Evolutionary conservation across 2,888 invertebrate genomes (phyloP), one percentile per base, ranked within the genome.

Genomic region (Yponomeuta cagnagella): DNA sequence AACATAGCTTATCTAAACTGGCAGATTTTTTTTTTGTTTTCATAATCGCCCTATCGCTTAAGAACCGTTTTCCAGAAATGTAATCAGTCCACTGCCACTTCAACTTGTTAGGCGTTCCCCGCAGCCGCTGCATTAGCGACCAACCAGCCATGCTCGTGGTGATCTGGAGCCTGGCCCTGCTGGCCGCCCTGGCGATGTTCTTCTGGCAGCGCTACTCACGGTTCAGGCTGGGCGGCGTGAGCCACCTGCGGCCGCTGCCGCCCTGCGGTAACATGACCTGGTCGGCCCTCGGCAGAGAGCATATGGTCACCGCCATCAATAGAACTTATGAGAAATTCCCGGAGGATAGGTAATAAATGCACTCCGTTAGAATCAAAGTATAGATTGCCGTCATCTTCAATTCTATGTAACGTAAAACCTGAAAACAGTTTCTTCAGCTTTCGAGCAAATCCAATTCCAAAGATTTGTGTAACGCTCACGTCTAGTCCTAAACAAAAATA

Each of bases 211-310:
- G 74, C 1, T 83, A 82, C 75, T 80, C 84, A 10, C 77, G 75
- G 70, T 85, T 85, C 73, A 74, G 74, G 10, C 74, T 72, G 1
- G 30, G 73, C 72, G 87, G 85, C 0, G 79, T 89, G 30, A 86
- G 85, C 72, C 73, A 78, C 63, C 66, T 78, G 0, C 74, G 72
- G 10, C 77, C 82, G 0, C 2, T 84, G 0, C 86, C 87, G 0
- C 2, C 83, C 0, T 1, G 87, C 2, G 88, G 88, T 0, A 83
- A 85, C 73, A 82, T 87, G 81, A 23, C 71, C 0, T 72, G 73
- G 0, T 48, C 81, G 0, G 1, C 84, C 0, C 48, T 82, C 0
- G 75, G 78, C 2, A 30, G 30, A 12, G 77, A 78, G 1, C 79
- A 79, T 68, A 73, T 78, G 15, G 66, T 75, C 52, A 77, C 81